Evolutionary conservation across 2,888 invertebrate genomes (phyloP).

Genomic region (Idaea dimidiata): DNA sequence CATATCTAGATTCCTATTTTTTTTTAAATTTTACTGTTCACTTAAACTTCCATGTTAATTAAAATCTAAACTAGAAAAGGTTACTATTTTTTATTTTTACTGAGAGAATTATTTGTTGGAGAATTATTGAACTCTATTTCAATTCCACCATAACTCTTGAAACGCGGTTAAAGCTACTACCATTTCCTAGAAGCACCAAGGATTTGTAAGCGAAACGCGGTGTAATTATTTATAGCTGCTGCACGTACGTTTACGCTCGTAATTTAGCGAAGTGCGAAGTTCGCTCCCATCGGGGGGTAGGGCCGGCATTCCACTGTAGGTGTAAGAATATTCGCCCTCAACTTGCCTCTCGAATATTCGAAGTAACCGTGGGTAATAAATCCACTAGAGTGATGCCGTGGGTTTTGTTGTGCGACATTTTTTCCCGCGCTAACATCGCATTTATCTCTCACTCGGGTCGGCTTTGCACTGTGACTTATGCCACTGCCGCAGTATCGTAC

Average conservation of each 20-base stretch:
- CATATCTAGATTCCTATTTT: no score
- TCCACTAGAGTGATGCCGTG: constrained; percentile 71
- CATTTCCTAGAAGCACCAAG: constrained; percentile 6
- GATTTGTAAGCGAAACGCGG: constrained; percentile 22
- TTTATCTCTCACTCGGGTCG: constrained; percentile 61
- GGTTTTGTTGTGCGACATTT: constrained; percentile 76
- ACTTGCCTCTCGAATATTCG: constrained; percentile 48
- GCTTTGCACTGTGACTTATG: constrained; percentile 63
- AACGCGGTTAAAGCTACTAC: constrained; percentile 2
- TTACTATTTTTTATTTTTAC: background rate
- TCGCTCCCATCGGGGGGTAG: constrained; percentile 76
- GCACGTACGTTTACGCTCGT: constrained; percentile 55
- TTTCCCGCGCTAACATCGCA: constrained; percentile 76
- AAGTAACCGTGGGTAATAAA: constrained; percentile 69
- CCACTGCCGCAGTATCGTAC: constrained; percentile 28
- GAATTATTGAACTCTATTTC: background rate
- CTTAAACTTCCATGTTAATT: no score
- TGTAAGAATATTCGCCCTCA: constrained; percentile 67
- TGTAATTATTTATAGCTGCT: constrained; percentile 37
- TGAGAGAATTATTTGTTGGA: background rate
- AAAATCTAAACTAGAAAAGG: no score
- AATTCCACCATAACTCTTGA: background rate
- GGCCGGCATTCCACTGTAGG: constrained; percentile 61
- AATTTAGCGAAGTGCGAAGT: constrained; percentile 78
- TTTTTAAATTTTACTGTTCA: no score